These are phyloP conservation scores for Carassius gibelio DNA, from an alignment of 2,113 vertebrate species.

Conservation along the genomic window DNA sequence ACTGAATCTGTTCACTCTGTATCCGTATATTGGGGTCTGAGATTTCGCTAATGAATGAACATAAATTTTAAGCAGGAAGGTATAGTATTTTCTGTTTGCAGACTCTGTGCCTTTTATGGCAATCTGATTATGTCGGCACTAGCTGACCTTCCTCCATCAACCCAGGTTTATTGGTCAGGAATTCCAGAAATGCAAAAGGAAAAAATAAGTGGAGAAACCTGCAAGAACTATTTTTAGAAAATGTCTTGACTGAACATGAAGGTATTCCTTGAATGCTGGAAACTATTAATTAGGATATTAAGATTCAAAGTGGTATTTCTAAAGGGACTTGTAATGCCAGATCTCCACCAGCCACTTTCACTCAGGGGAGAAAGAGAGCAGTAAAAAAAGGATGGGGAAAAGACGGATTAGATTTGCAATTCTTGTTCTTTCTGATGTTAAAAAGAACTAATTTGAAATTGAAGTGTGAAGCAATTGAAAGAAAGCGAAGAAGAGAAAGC, in stretches of 20 bases:
- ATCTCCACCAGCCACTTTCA: conserved; percentile 39
- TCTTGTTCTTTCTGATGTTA: conserved; percentile 10
- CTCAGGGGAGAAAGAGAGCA: not conserved
- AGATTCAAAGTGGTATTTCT: conserved; percentile 39
- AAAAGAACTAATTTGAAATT: not conserved
- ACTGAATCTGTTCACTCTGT: not conserved
- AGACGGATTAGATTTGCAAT: not conserved
- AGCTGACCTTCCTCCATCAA: conserved; percentile 64
- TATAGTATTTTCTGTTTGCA: conserved; percentile 57
- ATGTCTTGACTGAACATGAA: conserved; percentile 32
- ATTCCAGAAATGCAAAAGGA: conserved; percentile 67
- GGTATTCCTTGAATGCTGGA: conserved; percentile 67
- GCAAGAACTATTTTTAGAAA: conserved; percentile 71
- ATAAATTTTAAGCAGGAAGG: not conserved
- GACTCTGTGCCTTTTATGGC: conserved; percentile 81
- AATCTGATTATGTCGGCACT: conserved; percentile 73
- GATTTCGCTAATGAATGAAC: not conserved
- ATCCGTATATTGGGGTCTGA: not conserved
- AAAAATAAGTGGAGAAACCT: conserved; percentile 29
- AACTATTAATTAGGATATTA: conserved; percentile 60
- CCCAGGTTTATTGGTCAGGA: conserved; percentile 73
- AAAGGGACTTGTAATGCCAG: conserved; percentile 55
- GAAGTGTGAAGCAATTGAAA: not conserved
- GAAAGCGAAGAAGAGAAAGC: conserved; percentile 52
- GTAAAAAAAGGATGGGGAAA: not conserved